Percentiles rank a stretch among this genome's conserved stretches.
Conservation (phyloP, 2,888 invertebrate species). For the Timema podura region DNA sequence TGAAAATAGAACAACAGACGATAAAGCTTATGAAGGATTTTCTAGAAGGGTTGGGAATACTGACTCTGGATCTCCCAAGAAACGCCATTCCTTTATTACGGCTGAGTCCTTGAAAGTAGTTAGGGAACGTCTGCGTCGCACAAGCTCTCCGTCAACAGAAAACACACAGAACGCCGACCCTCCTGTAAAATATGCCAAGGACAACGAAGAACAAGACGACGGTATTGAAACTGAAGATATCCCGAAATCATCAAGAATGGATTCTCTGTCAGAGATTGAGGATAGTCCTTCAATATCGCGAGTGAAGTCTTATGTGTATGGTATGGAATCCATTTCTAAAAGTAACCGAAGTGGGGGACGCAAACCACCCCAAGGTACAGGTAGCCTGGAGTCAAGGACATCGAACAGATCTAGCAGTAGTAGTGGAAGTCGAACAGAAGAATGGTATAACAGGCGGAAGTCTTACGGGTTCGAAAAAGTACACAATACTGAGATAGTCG, state of each 20-base stretch:
- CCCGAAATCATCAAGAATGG: conserved; percentile 27
- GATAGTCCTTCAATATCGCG: conserved; percentile 38
- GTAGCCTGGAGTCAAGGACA: conserved; percentile 48
- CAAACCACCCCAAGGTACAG: conserved; percentile 42
- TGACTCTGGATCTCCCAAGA: conserved; percentile 18
- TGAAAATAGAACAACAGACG: conserved; percentile 16
- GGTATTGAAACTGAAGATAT: conserved; percentile 47
- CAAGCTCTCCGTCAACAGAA: conserved; percentile 39
- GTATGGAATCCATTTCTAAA: conserved; percentile 44
- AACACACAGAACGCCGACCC: conserved; percentile 4
- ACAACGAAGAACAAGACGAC: conserved; percentile 43
- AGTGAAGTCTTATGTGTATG: conserved; percentile 47
- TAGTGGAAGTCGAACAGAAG: conserved; percentile 52
- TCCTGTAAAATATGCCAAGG: conserved; percentile 20
- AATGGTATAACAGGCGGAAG: conserved; percentile 70
- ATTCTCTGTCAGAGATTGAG: conserved; percentile 33
- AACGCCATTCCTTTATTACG: conserved; percentile 52
- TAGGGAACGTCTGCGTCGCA: conserved; percentile 52
- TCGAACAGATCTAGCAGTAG: conserved; percentile 43
- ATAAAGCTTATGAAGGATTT: conserved; percentile 19
- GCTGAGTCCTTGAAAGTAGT: conserved; percentile 58
- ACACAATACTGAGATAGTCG: conserved; percentile 36
- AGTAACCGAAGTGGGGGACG: conserved; percentile 41
- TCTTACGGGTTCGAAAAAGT: conserved; percentile 71
- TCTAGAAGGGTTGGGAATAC: conserved; percentile 15